These are phyloP conservation scores for Agrochola lychnidis DNA, from an alignment of 2,888 invertebrate genomes.

Conservation along the genomic window DNA sequence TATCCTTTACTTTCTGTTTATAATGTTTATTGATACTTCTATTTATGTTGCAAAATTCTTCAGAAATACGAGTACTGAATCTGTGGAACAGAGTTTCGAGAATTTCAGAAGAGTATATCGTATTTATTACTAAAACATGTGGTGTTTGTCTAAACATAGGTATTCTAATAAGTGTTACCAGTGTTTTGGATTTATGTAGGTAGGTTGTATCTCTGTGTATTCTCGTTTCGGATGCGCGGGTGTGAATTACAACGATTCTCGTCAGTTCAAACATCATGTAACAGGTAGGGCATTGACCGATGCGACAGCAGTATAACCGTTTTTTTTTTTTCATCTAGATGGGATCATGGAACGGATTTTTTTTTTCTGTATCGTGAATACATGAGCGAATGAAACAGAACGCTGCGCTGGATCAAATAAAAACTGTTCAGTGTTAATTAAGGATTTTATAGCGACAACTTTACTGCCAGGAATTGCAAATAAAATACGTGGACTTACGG, in stretches of 20 bases:
- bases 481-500: background rate
- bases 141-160: slow-evolving; percentile 15
- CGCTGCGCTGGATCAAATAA: background rate
- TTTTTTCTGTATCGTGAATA: slow-evolving; percentile 10
- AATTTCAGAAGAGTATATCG: background rate
- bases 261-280: slow-evolving; percentile 23
- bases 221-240: slow-evolving; percentile 26
- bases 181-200: background rate
- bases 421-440: slow-evolving; percentile 1
- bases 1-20: background rate
- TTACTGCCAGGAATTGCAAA: background rate
- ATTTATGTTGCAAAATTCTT: background rate
- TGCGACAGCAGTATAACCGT: slow-evolving; percentile 18
- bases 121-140: slow-evolving; percentile 7
- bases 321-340: slow-evolving; percentile 21
- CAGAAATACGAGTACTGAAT: background rate
- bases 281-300: slow-evolving; percentile 56
- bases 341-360: background rate
- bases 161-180: slow-evolving; percentile 1
- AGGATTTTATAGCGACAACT: slow-evolving; percentile 19
- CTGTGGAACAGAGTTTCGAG: background rate
- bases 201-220: slow-evolving; percentile 6
- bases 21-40: background rate
- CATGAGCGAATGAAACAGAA: slow-evolving; percentile 5
- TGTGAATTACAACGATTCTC: slow-evolving; percentile 30